Percentiles rank a stretch among this genome's conserved stretches.
Conservation (phyloP, 1,140 invertebrate species). For the Gryllus bimaculatus region DNA sequence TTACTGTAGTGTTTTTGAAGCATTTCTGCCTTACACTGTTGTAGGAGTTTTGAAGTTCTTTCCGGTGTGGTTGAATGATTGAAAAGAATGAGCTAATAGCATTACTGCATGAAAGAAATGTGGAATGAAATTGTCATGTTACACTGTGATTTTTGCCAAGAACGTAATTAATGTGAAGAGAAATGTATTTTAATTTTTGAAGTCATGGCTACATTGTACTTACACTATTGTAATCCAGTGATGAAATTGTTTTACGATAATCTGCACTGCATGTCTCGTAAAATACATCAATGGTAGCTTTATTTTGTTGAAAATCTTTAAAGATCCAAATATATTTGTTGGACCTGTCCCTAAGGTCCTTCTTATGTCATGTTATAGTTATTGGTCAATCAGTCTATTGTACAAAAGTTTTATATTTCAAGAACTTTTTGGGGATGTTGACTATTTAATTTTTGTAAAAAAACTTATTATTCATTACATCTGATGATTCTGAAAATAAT, state of each 20-base stretch:
- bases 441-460: too few relatives aligned
- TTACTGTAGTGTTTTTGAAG: background rate
- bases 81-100: background rate
- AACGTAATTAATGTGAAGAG: background rate
- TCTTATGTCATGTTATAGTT: too few relatives aligned
- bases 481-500: too few relatives aligned
- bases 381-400: too few relatives aligned
- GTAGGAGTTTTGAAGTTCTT: background rate
- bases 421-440: too few relatives aligned
- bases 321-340: too few relatives aligned
- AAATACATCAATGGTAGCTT: background rate
- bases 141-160: background rate
- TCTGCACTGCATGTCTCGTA: background rate
- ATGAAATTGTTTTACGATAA: background rate
- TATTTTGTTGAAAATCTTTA: background rate
- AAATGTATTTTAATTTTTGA: background rate
- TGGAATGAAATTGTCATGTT: background rate
- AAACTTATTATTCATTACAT: too few relatives aligned
- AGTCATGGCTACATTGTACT: background rate
- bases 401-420: too few relatives aligned
- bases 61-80: background rate
- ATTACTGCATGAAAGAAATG: background rate
- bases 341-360: too few relatives aligned
- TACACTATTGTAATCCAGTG: background rate
- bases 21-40: background rate